phyloP scores from a whole-genome alignment of 2,113 vertebrate species.

The Rhipidura dahli region DNA sequence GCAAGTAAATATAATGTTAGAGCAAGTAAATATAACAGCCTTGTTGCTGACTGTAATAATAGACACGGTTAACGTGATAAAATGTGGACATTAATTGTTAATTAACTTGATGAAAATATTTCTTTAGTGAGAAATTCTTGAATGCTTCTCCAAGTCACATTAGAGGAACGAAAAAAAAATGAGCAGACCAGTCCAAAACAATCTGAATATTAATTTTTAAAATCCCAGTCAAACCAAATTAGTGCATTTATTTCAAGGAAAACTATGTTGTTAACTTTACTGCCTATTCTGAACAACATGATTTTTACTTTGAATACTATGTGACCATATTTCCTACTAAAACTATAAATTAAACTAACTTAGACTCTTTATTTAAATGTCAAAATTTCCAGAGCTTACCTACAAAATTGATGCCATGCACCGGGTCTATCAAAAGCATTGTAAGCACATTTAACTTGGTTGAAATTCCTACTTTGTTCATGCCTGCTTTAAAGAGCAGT shows the following conservation, averaged over 20 bases:
- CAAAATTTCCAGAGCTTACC: background rate
- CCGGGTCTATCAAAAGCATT: background rate
- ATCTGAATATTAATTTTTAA: background rate
- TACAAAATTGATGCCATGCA: background rate
- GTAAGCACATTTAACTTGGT: background rate
- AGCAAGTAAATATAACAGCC: conserved; percentile 15
- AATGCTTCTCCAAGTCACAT: background rate
- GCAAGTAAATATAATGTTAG: conserved; percentile 14
- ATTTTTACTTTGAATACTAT: background rate
- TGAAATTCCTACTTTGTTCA: background rate
- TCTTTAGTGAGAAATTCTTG: background rate
- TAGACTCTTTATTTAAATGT: background rate
- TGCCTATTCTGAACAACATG: background rate
- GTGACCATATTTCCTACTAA: background rate
- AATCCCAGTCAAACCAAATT: background rate
- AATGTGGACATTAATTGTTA: background rate
- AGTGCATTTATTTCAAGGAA: background rate
- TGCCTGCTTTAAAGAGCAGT: background rate
- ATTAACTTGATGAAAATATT: conserved; percentile 21
- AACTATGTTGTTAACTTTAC: background rate
- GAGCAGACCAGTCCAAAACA: background rate
- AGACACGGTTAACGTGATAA: background rate
- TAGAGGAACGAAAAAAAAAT: background rate
- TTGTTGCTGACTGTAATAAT: conserved; percentile 4
- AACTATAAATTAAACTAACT: background rate